Evolutionary conservation across 23 tunicate genomes (phyloP).

Genomic region (Phallusia fumigata): DNA sequence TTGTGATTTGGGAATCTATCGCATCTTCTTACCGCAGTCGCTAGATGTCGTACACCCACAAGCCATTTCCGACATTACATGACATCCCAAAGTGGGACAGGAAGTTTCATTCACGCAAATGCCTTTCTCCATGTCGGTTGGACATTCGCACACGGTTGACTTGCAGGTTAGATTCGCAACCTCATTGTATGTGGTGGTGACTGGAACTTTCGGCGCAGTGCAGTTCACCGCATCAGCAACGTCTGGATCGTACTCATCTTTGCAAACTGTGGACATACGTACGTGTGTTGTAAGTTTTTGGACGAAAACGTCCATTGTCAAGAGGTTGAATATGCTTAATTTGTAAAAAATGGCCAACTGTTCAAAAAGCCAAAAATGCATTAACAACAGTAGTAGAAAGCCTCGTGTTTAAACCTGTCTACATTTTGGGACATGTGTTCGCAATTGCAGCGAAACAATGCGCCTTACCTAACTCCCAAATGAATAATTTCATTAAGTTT

Average conservation of each 20-base stretch:
- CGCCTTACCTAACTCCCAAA: no score
- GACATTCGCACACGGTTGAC: background rate
- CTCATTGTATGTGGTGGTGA: background rate
- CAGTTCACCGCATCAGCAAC: background rate
- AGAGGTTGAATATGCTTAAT: no score
- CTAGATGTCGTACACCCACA: background rate
- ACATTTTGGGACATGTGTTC: no score
- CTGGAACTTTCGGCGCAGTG: background rate
- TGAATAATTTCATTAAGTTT: no score
- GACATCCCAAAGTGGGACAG: background rate
- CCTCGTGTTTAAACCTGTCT: no score
- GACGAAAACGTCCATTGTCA: no score
- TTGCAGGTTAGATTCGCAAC: background rate
- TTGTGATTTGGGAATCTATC: no score
- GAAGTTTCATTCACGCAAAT: background rate
- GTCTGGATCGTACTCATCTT: background rate
- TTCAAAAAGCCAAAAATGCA: no score
- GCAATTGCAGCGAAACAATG: no score
- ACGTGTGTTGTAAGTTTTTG: no score
- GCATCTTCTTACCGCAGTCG: slow-evolving; percentile 7
- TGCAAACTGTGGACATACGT: background rate
- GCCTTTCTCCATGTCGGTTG: background rate
- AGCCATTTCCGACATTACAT: background rate
- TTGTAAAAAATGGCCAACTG: no score
- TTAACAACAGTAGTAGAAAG: no score